Evolutionary conservation across 2,888 invertebrate genomes (phyloP).

Genomic region (Conchocele bisecta): DNA sequence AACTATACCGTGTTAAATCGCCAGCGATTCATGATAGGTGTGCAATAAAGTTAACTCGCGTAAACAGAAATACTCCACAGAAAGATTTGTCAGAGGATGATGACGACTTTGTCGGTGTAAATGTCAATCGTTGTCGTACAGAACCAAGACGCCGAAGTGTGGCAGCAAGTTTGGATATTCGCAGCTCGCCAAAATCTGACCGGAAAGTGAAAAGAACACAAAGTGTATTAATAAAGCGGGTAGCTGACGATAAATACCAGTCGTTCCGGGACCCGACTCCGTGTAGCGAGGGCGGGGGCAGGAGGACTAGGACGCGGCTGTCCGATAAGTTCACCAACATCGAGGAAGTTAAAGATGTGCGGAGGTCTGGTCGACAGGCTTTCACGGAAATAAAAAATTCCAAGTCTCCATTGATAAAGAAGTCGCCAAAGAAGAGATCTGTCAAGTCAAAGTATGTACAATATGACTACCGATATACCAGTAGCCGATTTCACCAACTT

Average conservation of each 20-base stretch:
- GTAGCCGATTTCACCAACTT: no score
- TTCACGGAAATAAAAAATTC: constrained; percentile 45
- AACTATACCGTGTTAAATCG: no score
- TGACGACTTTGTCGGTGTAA: neutral
- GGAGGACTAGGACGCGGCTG: constrained; percentile 48
- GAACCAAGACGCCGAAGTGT: constrained; percentile 59
- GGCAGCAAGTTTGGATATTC: constrained; percentile 8
- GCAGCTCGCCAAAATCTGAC: constrained; percentile 33
- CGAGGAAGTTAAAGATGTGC: constrained; percentile 20
- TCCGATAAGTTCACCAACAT: constrained; percentile 50
- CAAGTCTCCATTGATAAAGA: neutral
- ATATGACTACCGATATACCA: neutral
- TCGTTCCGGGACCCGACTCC: constrained; percentile 66
- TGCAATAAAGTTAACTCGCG: no score
- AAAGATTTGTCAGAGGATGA: constrained; percentile 4
- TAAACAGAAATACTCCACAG: constrained; percentile 1
- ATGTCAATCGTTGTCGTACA: constrained; percentile 57
- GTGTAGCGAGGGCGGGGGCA: constrained; percentile 50
- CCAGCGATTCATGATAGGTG: no score
- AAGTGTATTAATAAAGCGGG: constrained; percentile 54
- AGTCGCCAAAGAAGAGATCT: constrained; percentile 36
- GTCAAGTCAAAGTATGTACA: constrained; percentile 32
- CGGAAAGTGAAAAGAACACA: constrained; percentile 45
- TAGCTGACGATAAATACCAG: constrained; percentile 55
- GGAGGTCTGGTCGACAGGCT: constrained; percentile 21